Base-by-base conservation (phyloP, 2,888 invertebrate genomes). In the Apamea crenata region DNA sequence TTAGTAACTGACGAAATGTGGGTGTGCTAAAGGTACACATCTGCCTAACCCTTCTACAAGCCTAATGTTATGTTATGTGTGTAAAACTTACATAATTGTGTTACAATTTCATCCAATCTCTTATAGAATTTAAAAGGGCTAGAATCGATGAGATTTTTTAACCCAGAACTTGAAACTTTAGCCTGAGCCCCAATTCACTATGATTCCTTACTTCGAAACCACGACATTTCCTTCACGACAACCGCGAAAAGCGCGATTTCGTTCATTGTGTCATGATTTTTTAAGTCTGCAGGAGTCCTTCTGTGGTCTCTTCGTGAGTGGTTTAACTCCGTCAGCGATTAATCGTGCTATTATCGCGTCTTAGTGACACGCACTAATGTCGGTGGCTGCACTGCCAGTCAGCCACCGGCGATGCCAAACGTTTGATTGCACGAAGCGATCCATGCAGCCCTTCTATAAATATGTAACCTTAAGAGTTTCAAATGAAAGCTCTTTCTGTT, bases 301-400 rank as follows among this genome's bases (percentile, higher is more conserved):
- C 74, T 81, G 77, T 59, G 66, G 5, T 74, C 69, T 72, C 12
- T 59, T 59, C 44, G 25, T 14, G 3, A 44, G 53, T 76, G 80
- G 47, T n/a, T 50, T 7, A 66, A 74, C 76, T 87, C 84, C 78
- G 85, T 78, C 88, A 80, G 84, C 90, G 87, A 94, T 94, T 93
- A 93, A 93, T 93, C 89, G 90, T 89, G 85, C 89, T 91, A 92
- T 93, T 93, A 92, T 91, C 90, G 90, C 87, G 80, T 84, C 87
- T 89, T 82, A 84, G 73, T 87, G 90, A 87, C 88, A 89, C 87
- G 88, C 89, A 90, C 89, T 89, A 90, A 90, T 90, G 86, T 87
- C 70, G 61, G 79, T 79, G 79, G 87, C 87, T 83, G 83, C 82
- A 66, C 63, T 67, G 80, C 77, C 73, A 81, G 82, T 40, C 82